Percentiles rank a stretch among this genome's conserved stretches.
Evolutionary conservation across 2,797 vertebrate genomes (phyloP).

Genomic region (Pelochelys cantorii): DNA sequence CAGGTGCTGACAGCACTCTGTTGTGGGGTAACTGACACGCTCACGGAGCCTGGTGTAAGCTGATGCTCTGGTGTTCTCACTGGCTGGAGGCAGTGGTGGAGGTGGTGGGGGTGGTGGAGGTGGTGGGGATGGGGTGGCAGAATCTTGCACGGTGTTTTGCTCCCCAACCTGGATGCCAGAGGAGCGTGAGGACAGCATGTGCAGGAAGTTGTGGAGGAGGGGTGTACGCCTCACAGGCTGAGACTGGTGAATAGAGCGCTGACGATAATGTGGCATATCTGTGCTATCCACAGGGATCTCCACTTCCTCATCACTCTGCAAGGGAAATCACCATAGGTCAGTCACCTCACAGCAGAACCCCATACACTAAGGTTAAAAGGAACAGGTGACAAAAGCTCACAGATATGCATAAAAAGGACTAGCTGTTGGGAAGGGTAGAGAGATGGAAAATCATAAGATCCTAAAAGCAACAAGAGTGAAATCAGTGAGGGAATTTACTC

Average conservation of each 20-base stretch:
- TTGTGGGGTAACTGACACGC: slow-evolving; percentile 84
- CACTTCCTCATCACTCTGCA: slow-evolving; percentile 95
- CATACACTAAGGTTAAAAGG: neutral
- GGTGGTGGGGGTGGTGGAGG: slow-evolving; percentile 83
- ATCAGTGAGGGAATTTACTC: neutral
- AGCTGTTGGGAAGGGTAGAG: neutral
- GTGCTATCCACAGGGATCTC: slow-evolving; percentile 97
- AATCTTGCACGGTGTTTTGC: slow-evolving; percentile 87
- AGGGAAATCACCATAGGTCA: slow-evolving; percentile 26
- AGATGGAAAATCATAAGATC: neutral
- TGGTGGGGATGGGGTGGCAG: slow-evolving; percentile 85
- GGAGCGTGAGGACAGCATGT: slow-evolving; percentile 97
- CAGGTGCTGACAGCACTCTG: slow-evolving; percentile 96
- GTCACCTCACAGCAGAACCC: neutral
- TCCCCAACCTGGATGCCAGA: slow-evolving; percentile 89
- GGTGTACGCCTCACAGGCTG: slow-evolving; percentile 97
- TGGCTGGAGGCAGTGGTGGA: slow-evolving; percentile 86
- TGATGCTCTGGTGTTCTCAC: slow-evolving; percentile 86
- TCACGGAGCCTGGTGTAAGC: slow-evolving; percentile 89
- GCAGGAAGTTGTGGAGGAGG: slow-evolving; percentile 98
- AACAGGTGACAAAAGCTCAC: neutral
- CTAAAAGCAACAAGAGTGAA: neutral
- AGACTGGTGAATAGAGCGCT: slow-evolving; percentile 94
- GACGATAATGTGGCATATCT: slow-evolving; percentile 95
- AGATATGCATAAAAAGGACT: neutral